Evolutionary conservation across 2,888 invertebrate genomes (phyloP).

Genomic region (Rotaria sp.): DNA sequence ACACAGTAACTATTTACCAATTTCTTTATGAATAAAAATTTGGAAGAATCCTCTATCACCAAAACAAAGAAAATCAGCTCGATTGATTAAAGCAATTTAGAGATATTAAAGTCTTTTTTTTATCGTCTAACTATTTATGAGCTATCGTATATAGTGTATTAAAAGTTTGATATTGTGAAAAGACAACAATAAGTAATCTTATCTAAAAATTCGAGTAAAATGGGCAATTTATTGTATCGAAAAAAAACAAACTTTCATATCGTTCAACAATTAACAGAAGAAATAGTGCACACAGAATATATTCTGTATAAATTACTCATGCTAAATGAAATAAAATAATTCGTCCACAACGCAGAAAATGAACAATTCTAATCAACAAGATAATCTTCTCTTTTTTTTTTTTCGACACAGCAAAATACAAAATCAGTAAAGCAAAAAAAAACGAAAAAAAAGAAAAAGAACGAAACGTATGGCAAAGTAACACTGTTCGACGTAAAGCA

Average conservation of each 20-base stretch:
- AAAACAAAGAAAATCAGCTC: no score
- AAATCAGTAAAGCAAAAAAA: not conserved
- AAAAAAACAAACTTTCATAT: not conserved
- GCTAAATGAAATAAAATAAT: not conserved
- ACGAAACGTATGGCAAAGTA: not conserved
- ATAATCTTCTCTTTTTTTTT: not conserved
- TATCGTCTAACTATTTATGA: no score
- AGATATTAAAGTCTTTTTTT: no score
- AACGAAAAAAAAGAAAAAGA: not conserved
- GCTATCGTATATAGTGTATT: no score
- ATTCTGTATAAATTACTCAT: not conserved
- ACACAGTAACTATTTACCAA: no score
- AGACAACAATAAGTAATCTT: no score
- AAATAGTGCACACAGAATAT: not conserved
- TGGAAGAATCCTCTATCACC: no score
- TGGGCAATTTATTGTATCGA: slow-evolving; percentile 19
- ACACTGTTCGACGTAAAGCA: not conserved
- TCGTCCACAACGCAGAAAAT: not conserved
- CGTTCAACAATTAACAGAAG: not conserved
- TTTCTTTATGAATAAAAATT: no score
- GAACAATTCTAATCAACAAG: not conserved
- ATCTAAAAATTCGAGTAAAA: not conserved
- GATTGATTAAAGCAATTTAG: no score
- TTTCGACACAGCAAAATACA: slow-evolving; percentile 7
- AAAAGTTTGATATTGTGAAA: no score